Evolutionary conservation across 2,888 invertebrate genomes (phyloP).

Genomic region (Oscheius sp.): DNA sequence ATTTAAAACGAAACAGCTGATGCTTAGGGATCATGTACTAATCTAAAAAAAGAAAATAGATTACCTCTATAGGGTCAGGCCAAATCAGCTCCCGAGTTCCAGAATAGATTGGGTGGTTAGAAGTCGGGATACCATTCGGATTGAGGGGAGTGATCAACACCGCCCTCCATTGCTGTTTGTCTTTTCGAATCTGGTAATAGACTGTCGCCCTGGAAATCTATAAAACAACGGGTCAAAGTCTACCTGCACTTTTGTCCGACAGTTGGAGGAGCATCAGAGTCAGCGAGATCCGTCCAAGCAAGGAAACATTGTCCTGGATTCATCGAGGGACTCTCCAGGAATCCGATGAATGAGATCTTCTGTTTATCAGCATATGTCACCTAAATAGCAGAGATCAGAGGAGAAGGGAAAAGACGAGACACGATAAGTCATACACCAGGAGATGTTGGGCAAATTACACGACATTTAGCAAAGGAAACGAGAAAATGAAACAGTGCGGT

Average conservation of each 20-base stretch:
- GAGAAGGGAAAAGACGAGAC: background rate
- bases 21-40: background rate
- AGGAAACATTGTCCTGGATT: conserved; percentile 36
- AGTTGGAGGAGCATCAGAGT: conserved; percentile 40
- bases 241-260: conserved; percentile 35
- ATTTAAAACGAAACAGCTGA: background rate
- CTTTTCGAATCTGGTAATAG: conserved; percentile 50
- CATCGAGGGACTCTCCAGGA: conserved; percentile 46
- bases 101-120: conserved; percentile 33
- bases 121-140: conserved; percentile 26
- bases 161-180: conserved; percentile 50
- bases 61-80: conserved; percentile 31
- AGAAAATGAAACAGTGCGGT: no score
- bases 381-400: conserved; percentile 21
- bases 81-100: conserved; percentile 18
- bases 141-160: conserved; percentile 51
- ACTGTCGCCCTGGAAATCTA: conserved; percentile 38
- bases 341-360: conserved; percentile 40
- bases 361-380: conserved; percentile 18
- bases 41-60: no score
- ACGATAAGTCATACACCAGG: background rate
- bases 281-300: conserved; percentile 52
- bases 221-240: background rate
- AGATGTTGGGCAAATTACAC: background rate
- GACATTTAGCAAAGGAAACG: no score